Evolutionary conservation across 1,140 invertebrate genomes (phyloP).

Genomic region (Neodiprion pinetum): DNA sequence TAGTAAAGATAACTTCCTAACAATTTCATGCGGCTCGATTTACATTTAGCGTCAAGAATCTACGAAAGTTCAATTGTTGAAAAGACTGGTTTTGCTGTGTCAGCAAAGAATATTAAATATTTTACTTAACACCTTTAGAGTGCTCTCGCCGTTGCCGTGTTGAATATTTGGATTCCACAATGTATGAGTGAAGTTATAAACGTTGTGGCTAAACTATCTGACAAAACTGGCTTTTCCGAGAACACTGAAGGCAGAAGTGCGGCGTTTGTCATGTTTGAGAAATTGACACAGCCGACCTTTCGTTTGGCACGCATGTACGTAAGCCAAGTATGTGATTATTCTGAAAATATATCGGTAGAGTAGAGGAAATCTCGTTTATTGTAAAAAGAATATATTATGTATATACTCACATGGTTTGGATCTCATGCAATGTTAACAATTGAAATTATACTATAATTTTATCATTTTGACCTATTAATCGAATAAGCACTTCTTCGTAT

Average conservation of each 20-base stretch:
- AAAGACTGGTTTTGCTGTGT: too few relatives aligned
- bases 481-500: too few relatives aligned
- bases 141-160: slow-evolving; percentile 77
- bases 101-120: slow-evolving; percentile 10
- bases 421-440: too few relatives aligned
- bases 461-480: too few relatives aligned
- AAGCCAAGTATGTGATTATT: slow-evolving; percentile 67
- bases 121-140: slow-evolving; percentile 65
- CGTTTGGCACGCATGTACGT: slow-evolving; percentile 73
- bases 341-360: background rate
- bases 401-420: too few relatives aligned
- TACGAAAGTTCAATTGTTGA: too few relatives aligned
- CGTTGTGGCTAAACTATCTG: slow-evolving; percentile 66
- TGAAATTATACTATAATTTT: too few relatives aligned
- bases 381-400: slow-evolving; percentile 5
- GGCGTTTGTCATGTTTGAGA: slow-evolving; percentile 62
- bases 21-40: slow-evolving; percentile 19
- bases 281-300: slow-evolving; percentile 72
- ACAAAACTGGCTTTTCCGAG: slow-evolving; percentile 31
- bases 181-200: slow-evolving; percentile 80
- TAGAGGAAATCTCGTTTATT: slow-evolving; percentile 12
- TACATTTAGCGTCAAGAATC: background rate
- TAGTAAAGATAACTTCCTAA: slow-evolving; percentile 10
- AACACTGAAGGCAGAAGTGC: slow-evolving; percentile 20
- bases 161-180: slow-evolving; percentile 85